These are phyloP conservation scores for Sinotaia quadrata DNA, from an alignment of 2,888 invertebrate species.

Conservation along the genomic window DNA sequence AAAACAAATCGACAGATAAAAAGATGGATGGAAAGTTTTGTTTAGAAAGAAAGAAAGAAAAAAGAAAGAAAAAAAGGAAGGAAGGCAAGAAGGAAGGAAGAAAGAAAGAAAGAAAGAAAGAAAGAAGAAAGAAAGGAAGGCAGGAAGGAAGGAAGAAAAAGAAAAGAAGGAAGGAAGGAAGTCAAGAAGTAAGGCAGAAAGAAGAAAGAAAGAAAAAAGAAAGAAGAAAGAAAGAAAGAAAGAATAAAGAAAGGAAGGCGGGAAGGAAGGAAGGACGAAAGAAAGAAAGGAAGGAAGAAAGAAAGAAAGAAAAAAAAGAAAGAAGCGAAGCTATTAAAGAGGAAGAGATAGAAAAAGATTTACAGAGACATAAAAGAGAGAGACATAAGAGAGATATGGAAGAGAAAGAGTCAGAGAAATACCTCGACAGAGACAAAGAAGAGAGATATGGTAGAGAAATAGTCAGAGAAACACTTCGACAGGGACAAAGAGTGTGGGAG, in stretches of 20 bases:
- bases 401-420: neutral
- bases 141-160: neutral
- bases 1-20: no score
- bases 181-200: neutral
- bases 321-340: neutral
- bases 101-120: slow-evolving; percentile 2
- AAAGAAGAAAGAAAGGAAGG: neutral
- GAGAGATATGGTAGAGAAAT: slow-evolving; percentile 78
- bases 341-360: neutral
- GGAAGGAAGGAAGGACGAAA: slow-evolving; percentile 4
- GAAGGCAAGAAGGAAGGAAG: neutral
- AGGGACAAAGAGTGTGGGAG: slow-evolving; percentile 76
- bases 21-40: no score
- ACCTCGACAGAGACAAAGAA: slow-evolving; percentile 69
- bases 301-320: slow-evolving; percentile 8
- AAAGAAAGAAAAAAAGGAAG: neutral
- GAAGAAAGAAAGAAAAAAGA: neutral
- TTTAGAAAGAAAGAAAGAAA: neutral
- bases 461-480: slow-evolving; percentile 70
- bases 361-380: neutral
- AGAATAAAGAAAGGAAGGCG: neutral
- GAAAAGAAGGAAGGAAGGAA: neutral
- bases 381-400: neutral
- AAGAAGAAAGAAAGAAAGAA: neutral
- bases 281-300: slow-evolving; percentile 5